A percentile compares a stretch with the other conserved stretches of the same genome.
Evolutionary conservation across 2,113 vertebrate genomes (phyloP).

Genomic region (Urocolius indicus): DNA sequence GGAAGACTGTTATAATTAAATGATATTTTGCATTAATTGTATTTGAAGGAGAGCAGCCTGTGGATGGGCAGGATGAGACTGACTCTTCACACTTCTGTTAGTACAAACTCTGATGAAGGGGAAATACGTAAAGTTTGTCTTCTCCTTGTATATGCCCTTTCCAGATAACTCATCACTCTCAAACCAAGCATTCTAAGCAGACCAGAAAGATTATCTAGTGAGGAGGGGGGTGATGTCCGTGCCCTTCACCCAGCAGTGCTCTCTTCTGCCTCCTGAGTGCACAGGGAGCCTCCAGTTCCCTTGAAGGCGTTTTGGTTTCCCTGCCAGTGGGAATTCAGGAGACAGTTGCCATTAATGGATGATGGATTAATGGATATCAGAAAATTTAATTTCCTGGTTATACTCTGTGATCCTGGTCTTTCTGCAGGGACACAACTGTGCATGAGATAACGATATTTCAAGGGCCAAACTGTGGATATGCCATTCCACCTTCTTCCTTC

Average conservation of each 20-base stretch:
- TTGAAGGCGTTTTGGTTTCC: not conserved
- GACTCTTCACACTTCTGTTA: not conserved
- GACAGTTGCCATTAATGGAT: not conserved
- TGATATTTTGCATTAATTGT: not conserved
- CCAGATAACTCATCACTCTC: not conserved
- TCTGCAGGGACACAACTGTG: not conserved
- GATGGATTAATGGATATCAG: not conserved
- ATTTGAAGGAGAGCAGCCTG: not conserved
- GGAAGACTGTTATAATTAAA: not conserved
- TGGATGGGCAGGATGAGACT: not conserved
- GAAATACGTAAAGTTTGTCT: not conserved
- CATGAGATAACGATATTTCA: accelerated
- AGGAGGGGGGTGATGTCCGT: not conserved
- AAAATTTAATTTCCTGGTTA: not conserved
- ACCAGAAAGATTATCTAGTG: not conserved
- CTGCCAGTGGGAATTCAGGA: not conserved
- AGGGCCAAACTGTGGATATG: not conserved
- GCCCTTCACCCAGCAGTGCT: accelerated
- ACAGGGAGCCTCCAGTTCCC: not conserved
- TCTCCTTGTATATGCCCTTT: not conserved
- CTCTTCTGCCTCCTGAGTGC: not conserved
- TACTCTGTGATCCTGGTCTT: not conserved
- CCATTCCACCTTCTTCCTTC: not conserved
- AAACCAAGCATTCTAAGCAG: not conserved
- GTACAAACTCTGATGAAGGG: not conserved